phyloP scores from a whole-genome alignment of 1,140 invertebrate species.

The Centruroides sculpturatus region DNA sequence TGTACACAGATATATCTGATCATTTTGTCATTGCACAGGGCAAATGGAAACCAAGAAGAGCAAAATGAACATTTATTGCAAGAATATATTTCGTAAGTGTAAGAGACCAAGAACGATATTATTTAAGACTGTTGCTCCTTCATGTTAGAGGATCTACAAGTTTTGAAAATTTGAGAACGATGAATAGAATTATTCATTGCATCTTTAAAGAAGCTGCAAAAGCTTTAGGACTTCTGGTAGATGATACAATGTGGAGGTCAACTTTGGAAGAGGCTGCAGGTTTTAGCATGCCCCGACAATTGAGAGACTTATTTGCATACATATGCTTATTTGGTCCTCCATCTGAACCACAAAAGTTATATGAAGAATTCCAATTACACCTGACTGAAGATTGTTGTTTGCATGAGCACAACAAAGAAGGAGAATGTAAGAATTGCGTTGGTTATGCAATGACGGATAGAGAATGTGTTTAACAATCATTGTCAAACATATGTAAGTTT shows the following conservation, averaged over 20 bases:
- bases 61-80: constrained; percentile 13
- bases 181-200: neutral
- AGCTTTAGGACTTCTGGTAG: constrained; percentile 1
- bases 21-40: constrained; percentile 15
- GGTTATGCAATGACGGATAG: too few species aligned
- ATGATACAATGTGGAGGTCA: constrained; percentile 3
- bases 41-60: constrained; percentile 9
- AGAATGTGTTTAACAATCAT: too few species aligned
- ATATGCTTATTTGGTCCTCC: neutral
- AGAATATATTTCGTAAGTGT: constrained; percentile 17
- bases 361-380: too few species aligned
- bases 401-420: too few species aligned
- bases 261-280: neutral
- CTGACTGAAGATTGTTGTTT: too few species aligned
- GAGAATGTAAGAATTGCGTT: too few species aligned
- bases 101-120: too few species aligned
- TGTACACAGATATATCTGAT: constrained; percentile 20
- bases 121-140: too few species aligned
- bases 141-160: too few species aligned
- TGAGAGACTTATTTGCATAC: neutral
- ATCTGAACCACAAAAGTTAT: neutral
- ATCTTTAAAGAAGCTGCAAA: constrained; percentile 14
- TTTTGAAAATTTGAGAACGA: too few species aligned
- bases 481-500: too few species aligned
- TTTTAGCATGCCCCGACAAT: neutral